Evolutionary conservation across 2,888 invertebrate genomes (phyloP), one percentile per base, ranked within the genome.

Genomic region (Rhynchonema sp.): DNA sequence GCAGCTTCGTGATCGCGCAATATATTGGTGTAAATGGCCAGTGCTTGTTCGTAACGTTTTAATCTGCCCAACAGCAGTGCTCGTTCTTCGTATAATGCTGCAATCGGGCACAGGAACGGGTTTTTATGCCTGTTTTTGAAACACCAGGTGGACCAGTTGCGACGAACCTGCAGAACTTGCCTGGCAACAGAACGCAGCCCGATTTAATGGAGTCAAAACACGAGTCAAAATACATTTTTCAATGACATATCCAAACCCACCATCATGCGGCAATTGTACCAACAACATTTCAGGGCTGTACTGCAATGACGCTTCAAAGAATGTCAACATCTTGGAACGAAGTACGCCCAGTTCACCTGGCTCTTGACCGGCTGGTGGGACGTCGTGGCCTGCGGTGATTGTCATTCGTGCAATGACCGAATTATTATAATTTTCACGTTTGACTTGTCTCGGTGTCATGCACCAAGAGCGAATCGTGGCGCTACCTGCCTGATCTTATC

Each of bases 21-120:
- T 38, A 89, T 82, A 68, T 87, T 84, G 26, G 92, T 83, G 73
- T 94, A 94, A 70, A 98, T 87, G 1, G 86, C 83, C 56, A 98
- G 77, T 0, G 90, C 91, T 72, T 91, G 86, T 69, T 91, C 87
- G 73, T 98, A 94, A 63, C 85, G 79, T 0, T 87, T 88, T 28
- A 94, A 77, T 66, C 86, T 84, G 0, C 92, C 94, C 53, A 94
- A 77, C 62, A 98, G 84, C n/a, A 96, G 80, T 0, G 96, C 94
- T 62, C 91, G 80, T 74, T 96, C 96, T 73, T 94, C 91, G 70
- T 86, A 83, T 68, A 96, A 78, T 61, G 77, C 82, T 82, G 67
- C 27, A 68, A 65, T 38, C 38, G 6, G 38, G 9, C 38, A 38
- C 6, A 38, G 6, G 38, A 17, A 38, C 38, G 38, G 17, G 17